Evolutionary conservation across 2,888 invertebrate species (phyloP), one percentile per base, ranked within the genome.

Genomic region (Hoplodrina ambigua): DNA sequence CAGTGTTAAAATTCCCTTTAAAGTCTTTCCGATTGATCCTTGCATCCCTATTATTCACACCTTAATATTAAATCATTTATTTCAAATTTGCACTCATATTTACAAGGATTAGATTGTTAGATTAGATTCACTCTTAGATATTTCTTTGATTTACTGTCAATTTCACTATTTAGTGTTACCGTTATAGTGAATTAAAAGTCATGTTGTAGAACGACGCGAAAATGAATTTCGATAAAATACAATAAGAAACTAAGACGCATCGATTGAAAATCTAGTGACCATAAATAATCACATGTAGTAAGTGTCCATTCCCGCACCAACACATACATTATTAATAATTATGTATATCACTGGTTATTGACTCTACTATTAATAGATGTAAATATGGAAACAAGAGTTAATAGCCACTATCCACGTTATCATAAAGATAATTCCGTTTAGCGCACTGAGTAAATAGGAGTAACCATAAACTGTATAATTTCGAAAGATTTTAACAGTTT

Each of bases 391-490:
- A 76, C 13, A 49, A 59, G 41, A 70, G 61, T 66, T 60, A 76
- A 80, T 64, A n/a, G 66, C 30, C 57, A 17, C 53, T 64, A 64
- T 68, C 33, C 59, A 25, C 56, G 57, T 73, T 83, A 77, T 81
- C 80, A 53, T 19, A 49, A 5, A 76, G 77, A 69, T 73, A 69
- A 78, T 56, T 33, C 25, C 7, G 46, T 54, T 53, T 50, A 19
- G 54, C 64, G 19, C 37, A 53, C 65, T 69, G 15, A 56, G 72
- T 57, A 81, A 70, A 70, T 68, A 60, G 68, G 66, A 52, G 67
- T 69, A 64, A 75, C 53, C 72, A 63, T 75, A 73, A 75, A 78
- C 49, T 67, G 46, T 67, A 59, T 59, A 7, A 33, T 80, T 77
- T 69, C 52, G 55, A 72, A 61, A 78, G 25, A 20, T 1, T 60